Percentiles rank a stretch among this genome's conserved stretches.
phyloP scores from a whole-genome alignment of 53 echinoderm and acorn worm genomes.

The Zoroaster sp. region DNA sequence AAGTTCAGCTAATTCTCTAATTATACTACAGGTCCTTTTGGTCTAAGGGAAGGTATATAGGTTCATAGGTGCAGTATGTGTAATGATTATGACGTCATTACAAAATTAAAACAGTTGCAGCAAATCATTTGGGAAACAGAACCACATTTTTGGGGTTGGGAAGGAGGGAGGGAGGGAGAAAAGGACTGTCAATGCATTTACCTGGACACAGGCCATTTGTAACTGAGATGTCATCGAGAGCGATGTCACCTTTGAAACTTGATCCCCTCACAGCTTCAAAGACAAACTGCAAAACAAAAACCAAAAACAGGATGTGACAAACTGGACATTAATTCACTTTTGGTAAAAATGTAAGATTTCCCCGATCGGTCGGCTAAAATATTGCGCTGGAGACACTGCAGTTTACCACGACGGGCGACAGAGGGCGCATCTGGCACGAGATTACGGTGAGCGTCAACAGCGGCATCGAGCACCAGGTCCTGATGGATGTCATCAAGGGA shows the following conservation, averaged over 20 bases:
- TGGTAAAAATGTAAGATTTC: neutral
- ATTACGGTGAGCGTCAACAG: slow-evolving; percentile 18
- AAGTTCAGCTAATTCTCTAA: no score
- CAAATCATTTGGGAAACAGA: no score
- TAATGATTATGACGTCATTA: no score
- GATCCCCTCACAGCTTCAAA: slow-evolving; percentile 60
- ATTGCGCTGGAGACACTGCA: neutral
- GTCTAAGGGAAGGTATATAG: no score
- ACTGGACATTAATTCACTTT: no score
- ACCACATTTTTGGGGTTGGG: no score
- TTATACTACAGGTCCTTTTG: no score
- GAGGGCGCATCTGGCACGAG: slow-evolving; percentile 69
- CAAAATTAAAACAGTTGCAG: no score
- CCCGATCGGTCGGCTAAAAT: neutral
- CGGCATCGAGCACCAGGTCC: slow-evolving; percentile 39
- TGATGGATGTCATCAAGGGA: slow-evolving; percentile 64
- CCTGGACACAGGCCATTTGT: slow-evolving; percentile 42
- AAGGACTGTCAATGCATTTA: neutral
- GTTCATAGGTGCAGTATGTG: no score
- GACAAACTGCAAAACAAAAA: slow-evolving; percentile 37
- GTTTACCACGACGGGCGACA: slow-evolving; percentile 40
- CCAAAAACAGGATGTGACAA: neutral
- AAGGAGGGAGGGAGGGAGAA: no score
- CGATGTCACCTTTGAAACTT: slow-evolving; percentile 58
- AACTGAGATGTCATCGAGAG: slow-evolving; percentile 62